Base-by-base conservation (phyloP, 2,888 invertebrate species). In the Melinopterus prodromus region DNA sequence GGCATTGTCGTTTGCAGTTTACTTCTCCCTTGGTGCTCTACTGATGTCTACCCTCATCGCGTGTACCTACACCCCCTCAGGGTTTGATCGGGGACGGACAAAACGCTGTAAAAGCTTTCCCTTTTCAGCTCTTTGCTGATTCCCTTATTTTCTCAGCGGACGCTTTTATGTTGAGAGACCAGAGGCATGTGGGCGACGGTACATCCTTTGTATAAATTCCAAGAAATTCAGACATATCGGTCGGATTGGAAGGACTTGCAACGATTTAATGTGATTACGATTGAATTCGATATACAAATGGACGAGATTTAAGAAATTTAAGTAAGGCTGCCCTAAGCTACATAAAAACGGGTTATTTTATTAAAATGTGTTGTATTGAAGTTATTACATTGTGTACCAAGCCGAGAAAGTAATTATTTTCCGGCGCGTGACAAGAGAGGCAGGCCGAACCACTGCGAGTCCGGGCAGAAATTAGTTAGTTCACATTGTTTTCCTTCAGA, bases 21-120 rank as follows among this genome's bases (percentile, higher is more conserved):
- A 81, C 82, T 82, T 81, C 81, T 76, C 75, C 53, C 38, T 71
- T 76, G 76, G 69, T 69, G 70, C 35, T 15, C 76, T 15, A 37
- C 79, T 16, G 76, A 76, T 71, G 53, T 78, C 78, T 37, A 71
- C 78, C 35, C 38, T 53, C 53, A 53, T 53, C 53, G 53, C 53
- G 5, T 53, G 53, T 9, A 53, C 26, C 79, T 76, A 76, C 78
- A 79, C 70, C 76, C 76, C 38, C 70, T 16, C 71, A 53, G 38
- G 38, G 38, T 75, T 70, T 74, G 37, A 70, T 16, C 16, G 79
- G 75, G 75, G 74, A 53, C 53, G 53, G 53, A 53, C 53, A 53
- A 81, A 81, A 83, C 82, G 81, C 82, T 82, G 82, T 84, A 83
- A 84, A 85, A 85, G 85, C 85, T 85, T 85, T 85, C 83, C 83